Evolutionary conservation across 2,888 invertebrate species (phyloP).

Genomic region (Mythimna loreyi): DNA sequence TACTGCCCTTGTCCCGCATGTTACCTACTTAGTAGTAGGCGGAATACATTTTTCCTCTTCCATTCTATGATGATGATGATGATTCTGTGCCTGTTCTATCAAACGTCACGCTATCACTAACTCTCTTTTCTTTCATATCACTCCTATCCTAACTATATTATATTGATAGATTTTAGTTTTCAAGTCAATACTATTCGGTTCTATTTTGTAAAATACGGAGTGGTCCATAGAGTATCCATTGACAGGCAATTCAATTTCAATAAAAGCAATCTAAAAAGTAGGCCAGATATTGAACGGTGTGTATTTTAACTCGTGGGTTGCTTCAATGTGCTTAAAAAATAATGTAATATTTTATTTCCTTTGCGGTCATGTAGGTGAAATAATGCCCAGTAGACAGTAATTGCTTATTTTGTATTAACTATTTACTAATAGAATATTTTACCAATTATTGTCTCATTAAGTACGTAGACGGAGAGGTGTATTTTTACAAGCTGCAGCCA

Average conservation of each 20-base stretch:
- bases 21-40: too few relatives aligned
- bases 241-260: slow-evolving; percentile 80
- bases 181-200: slow-evolving; percentile 42
- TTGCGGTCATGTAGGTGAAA: too few relatives aligned
- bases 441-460: not conserved
- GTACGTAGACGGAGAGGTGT: not conserved
- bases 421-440: not conserved
- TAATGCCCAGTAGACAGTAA: too few relatives aligned
- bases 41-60: too few relatives aligned
- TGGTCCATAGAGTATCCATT: slow-evolving; percentile 60
- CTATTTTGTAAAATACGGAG: slow-evolving; percentile 55
- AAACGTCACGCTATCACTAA: too few relatives aligned
- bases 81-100: too few relatives aligned
- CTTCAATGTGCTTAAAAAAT: slow-evolving; percentile 31
- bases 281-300: slow-evolving; percentile 74
- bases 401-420: too few relatives aligned
- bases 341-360: not conserved
- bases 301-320: slow-evolving; percentile 55
- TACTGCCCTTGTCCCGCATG: too few relatives aligned
- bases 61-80: too few relatives aligned
- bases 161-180: slow-evolving; percentile 24
- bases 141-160: not conserved
- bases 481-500: not conserved
- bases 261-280: slow-evolving; percentile 82
- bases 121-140: too few relatives aligned